Conservation (phyloP, 2,113 vertebrate species). For the Piprites chloris region DNA sequence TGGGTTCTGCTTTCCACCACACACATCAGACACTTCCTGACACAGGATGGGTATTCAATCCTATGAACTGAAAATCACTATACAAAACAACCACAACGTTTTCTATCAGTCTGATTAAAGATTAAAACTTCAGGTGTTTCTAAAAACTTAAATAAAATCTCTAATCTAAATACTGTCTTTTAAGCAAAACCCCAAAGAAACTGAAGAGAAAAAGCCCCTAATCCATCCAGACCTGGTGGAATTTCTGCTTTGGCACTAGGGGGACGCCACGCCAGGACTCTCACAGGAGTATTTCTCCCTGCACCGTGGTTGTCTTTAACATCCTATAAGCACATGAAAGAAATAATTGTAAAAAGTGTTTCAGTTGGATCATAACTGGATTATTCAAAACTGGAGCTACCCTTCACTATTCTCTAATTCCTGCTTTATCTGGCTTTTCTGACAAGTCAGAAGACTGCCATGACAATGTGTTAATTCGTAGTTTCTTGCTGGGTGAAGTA, state of each 20-base stretch:
- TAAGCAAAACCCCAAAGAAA: neutral
- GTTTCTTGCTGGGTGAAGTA: neutral
- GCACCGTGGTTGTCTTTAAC: slow-evolving; percentile 4
- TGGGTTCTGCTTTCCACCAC: neutral
- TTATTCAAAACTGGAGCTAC: neutral
- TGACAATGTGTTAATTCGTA: neutral
- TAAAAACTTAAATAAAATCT: neutral
- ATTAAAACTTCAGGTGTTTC: neutral
- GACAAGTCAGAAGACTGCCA: neutral
- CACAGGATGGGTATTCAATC: neutral
- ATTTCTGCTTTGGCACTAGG: slow-evolving; percentile 52
- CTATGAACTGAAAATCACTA: neutral
- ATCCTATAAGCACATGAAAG: slow-evolving; percentile 54
- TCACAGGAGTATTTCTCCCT: neutral
- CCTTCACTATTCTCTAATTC: neutral
- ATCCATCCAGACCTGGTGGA: slow-evolving; percentile 70
- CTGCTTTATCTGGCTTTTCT: neutral
- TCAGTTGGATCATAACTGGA: neutral
- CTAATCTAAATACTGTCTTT: neutral
- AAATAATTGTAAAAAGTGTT: neutral
- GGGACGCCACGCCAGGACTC: slow-evolving; percentile 51
- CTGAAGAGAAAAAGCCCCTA: neutral
- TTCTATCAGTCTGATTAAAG: neutral
- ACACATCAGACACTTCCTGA: neutral
- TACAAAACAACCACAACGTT: accelerated